Evolutionary conservation across 2,888 invertebrate species (phyloP), one percentile per base, ranked within the genome.

Genomic region (Odontothrips loti): DNA sequence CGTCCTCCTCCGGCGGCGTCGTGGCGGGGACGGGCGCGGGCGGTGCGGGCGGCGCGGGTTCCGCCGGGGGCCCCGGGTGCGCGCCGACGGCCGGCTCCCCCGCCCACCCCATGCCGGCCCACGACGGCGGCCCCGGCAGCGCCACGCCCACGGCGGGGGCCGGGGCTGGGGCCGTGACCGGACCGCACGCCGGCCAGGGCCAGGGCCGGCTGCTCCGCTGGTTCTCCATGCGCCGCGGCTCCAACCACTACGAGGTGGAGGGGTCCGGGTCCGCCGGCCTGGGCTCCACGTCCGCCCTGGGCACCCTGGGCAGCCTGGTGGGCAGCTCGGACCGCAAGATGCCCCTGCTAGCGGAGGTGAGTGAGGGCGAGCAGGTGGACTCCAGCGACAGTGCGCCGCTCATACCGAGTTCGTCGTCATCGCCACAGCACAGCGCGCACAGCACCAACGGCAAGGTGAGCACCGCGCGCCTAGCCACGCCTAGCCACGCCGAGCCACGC

Each of bases 201-300:
- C 83, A 81, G 80, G 94, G 95, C 83, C 90, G 94, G 82, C 90
- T 96, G 80, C 93, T 95, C 51, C 90, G 96, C 84, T 96, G 96
- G 95, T 96, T 96, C 89, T 96, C 95, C 85, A 94, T 96, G 83
- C 89, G 96, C 75, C 90, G 95, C 83, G 94, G 94, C 79, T 93
- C 93, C n/a, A 93, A 94, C 87, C 95, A 95, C 86, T 95, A 95
- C 87, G 95, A 95, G 86, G 92, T 92, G 83, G 92, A 88, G 83
- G 68, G 68, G 15, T 51, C 23, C 68, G 23, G 68, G 79, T 84
- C 83, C 23, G 86, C 86, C 23, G 87, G 87, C 82, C 86, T 86
- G 20, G 86, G 85, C 82, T 87, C 86, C 81, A 87, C 87, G 79
- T 87, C 87, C 20, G n/a, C n/a, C n/a, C n/a, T n/a, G 84, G 86